These are phyloP conservation scores for Penaeus japonicus DNA, from an alignment of 1,140 invertebrate genomes.

Conservation along the genomic window DNA sequence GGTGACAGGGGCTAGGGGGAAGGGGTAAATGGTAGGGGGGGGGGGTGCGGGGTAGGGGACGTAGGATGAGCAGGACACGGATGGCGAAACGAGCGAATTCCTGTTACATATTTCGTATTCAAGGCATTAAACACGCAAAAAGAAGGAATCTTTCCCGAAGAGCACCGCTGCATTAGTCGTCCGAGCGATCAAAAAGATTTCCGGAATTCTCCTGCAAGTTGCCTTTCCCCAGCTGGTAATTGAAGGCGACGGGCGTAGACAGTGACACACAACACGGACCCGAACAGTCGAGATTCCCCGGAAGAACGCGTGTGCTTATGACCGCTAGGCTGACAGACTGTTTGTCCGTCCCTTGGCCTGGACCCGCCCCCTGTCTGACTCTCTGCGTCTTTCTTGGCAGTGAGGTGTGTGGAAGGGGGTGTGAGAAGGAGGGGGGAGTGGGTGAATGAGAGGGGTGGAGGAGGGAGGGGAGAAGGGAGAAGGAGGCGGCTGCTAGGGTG, in stretches of 20 bases:
- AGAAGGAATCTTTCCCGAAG: not conserved
- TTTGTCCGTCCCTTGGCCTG: too few species aligned
- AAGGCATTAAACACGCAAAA: not conserved
- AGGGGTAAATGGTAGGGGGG: too few species aligned
- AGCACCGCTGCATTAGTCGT: not conserved
- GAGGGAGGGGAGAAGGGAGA: too few species aligned
- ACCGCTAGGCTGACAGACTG: not conserved
- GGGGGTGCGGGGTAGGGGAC: too few species aligned
- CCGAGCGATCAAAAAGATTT: not conserved
- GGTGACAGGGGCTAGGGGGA: not conserved
- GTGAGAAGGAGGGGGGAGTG: too few species aligned
- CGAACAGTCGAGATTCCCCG: not conserved
- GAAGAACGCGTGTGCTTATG: not conserved
- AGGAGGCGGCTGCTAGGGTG: too few species aligned
- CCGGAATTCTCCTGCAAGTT: constrained; percentile 8
- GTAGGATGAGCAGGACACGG: too few species aligned
- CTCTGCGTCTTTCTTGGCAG: too few species aligned
- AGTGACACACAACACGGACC: not conserved
- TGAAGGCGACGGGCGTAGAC: not conserved
- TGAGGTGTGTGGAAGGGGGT: too few species aligned
- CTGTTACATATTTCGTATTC: not conserved
- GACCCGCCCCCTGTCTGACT: too few species aligned
- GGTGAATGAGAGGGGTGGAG: too few species aligned
- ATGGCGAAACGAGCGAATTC: too few species aligned
- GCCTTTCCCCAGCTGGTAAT: not conserved